Percentiles rank a stretch among this genome's conserved stretches.
phyloP scores from a whole-genome alignment of 2,888 invertebrate species.

The Harpalus rubripes region DNA sequence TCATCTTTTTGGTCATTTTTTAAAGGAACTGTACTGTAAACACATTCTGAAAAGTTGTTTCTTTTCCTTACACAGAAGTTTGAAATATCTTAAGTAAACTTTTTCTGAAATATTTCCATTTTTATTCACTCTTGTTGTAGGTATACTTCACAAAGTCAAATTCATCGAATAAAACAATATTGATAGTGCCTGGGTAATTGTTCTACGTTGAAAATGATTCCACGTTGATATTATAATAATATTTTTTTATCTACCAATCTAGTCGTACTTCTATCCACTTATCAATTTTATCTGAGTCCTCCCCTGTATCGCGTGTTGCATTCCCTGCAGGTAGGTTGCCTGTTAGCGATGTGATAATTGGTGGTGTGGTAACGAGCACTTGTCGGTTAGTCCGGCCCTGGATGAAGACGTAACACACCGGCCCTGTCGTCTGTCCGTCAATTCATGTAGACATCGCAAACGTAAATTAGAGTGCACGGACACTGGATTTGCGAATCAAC shows the following conservation, averaged over 20 bases:
- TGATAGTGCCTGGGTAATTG: too few relatives aligned
- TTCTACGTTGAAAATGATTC: too few relatives aligned
- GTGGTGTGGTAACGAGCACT: conserved; percentile 23
- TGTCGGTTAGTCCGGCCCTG: conserved; percentile 27
- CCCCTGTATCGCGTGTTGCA: background rate
- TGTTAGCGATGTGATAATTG: conserved; percentile 36
- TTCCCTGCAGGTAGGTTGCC: background rate
- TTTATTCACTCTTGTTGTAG: too few relatives aligned
- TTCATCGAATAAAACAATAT: too few relatives aligned
- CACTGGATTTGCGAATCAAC: conserved; percentile 1
- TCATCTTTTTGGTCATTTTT: too few relatives aligned
- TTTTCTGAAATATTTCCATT: too few relatives aligned
- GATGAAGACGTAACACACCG: conserved; percentile 31
- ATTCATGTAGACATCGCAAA: conserved; percentile 10
- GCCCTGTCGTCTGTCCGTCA: conserved; percentile 47
- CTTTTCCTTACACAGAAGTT: too few relatives aligned
- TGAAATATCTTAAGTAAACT: too few relatives aligned
- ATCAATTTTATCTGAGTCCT: background rate
- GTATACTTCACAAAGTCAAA: too few relatives aligned
- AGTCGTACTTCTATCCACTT: background rate
- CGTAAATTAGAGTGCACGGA: conserved; percentile 39
- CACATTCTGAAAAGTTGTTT: too few relatives aligned
- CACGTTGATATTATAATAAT: background rate
- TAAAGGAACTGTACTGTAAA: too few relatives aligned
- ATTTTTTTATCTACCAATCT: background rate